phyloP scores from a whole-genome alignment of 2,888 invertebrate species.

The Marasmarcha lunaedactyla region DNA sequence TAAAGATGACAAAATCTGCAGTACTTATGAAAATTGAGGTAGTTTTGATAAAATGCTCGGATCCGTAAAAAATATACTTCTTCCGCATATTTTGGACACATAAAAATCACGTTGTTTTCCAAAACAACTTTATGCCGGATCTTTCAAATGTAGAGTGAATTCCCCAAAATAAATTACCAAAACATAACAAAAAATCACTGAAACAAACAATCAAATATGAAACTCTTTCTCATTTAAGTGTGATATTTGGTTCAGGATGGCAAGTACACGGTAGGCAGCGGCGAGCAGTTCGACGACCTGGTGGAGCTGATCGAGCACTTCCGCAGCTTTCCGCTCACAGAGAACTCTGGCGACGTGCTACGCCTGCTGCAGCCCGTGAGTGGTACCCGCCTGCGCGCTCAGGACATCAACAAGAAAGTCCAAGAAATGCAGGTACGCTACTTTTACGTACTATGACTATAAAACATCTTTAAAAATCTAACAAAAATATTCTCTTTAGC shows the following conservation, averaged over 20 bases:
- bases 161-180: no score
- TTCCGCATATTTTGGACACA: no score
- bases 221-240: no score
- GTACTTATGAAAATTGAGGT: no score
- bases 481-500: background rate
- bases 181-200: no score
- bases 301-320: conserved; percentile 96
- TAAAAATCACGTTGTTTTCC: no score
- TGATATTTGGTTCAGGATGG: conserved; percentile 72
- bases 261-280: conserved; percentile 97
- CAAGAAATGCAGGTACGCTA: conserved; percentile 31
- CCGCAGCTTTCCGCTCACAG: conserved; percentile 96
- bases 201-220: no score
- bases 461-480: background rate
- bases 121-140: no score
- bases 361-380: conserved; percentile 94
- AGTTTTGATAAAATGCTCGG: no score
- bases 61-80: no score
- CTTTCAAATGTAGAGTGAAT: no score
- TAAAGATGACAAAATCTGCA: no score
- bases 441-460: background rate
- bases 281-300: conserved; percentile 91
- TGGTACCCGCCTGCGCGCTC: conserved; percentile 82
- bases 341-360: conserved; percentile 94
- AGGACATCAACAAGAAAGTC: conserved; percentile 34